Evolutionary conservation across 2,113 vertebrate species (phyloP), one percentile per base, ranked within the genome.

Genomic region (Cebidichthys violaceus): DNA sequence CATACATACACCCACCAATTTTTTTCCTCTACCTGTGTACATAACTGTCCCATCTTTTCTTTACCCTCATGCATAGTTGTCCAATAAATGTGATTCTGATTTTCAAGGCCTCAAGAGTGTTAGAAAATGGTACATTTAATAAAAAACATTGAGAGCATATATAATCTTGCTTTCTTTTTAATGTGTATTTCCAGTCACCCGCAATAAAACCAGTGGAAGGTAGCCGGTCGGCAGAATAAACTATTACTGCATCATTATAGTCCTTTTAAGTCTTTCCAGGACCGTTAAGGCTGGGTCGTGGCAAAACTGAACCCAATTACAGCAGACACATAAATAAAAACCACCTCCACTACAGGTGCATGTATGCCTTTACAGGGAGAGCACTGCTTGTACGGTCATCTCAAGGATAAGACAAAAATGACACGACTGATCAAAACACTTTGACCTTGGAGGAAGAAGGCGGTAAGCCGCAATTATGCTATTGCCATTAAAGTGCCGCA

Each of bases 311-410:
- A 85, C 79, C 22, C 79, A 75, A 85, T 88, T 79, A 88, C 71
- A 71, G 66, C 70, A 41, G 8, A 70, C 71, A 80, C 70, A 78
- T 81, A 68, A 87, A 88, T 85, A 89, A 82, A 88, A 54, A 31
- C 33, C 41, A 67, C 43, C 65, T 60, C 70, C 59, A 73, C 57
- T 41, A 0, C 77, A 75, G 60, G 33, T 41, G 60, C 15, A 35
- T 41, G 45, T 52, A 43, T 54, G 80, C 39, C 57, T 77, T 33
- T 59, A 60, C 15, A 33, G 57, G 5, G 15, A 31, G 27, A 4
- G 57, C 31, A 29, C 29, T 20, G 0, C 60, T 41, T 47, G 39
- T 59, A 22, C 61, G 31, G 84, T 86, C 82, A 62, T 4, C 55
- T 59, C 27, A 15, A 39, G 75, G 79, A 80, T 54, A 73, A 88